Percentiles rank a stretch among this genome's conserved stretches.
Evolutionary conservation across 2,113 vertebrate genomes (phyloP).

Genomic region (Natator depressus): DNA sequence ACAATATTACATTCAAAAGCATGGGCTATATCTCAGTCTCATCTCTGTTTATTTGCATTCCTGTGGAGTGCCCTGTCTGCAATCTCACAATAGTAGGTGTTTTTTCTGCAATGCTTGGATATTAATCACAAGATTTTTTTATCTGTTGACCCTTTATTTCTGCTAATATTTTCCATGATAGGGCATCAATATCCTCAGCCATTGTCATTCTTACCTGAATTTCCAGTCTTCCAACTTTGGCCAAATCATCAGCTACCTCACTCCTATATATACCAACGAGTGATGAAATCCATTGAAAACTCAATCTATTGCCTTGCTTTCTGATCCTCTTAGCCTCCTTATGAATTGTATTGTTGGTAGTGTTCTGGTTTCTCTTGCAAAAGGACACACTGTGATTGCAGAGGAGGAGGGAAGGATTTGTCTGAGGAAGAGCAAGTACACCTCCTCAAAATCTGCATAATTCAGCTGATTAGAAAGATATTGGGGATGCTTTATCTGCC

Average conservation of each 20-base stretch:
- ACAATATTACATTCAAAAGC: not conserved
- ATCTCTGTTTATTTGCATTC: not conserved
- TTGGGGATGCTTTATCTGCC: rapidly evolving
- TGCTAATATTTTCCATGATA: not conserved
- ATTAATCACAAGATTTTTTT: not conserved
- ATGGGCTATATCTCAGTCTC: not conserved
- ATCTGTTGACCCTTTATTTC: not conserved
- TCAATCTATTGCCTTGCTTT: not conserved
- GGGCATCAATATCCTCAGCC: not conserved
- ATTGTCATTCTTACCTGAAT: not conserved
- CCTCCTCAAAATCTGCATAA: not conserved
- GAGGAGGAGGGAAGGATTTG: not conserved
- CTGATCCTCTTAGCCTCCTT: not conserved
- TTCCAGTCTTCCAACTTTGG: not conserved
- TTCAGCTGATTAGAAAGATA: not conserved
- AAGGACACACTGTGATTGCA: not conserved
- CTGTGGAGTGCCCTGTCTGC: not conserved
- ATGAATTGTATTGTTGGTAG: not conserved
- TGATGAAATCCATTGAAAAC: not conserved
- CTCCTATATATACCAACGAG: not conserved
- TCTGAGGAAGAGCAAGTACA: not conserved
- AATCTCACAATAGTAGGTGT: not conserved
- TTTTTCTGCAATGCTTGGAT: not conserved
- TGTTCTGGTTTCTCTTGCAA: not conserved
- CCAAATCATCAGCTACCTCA: not conserved